Conservation (phyloP, 2,797 vertebrate genomes). For the Xenentodon cancila region DNA sequence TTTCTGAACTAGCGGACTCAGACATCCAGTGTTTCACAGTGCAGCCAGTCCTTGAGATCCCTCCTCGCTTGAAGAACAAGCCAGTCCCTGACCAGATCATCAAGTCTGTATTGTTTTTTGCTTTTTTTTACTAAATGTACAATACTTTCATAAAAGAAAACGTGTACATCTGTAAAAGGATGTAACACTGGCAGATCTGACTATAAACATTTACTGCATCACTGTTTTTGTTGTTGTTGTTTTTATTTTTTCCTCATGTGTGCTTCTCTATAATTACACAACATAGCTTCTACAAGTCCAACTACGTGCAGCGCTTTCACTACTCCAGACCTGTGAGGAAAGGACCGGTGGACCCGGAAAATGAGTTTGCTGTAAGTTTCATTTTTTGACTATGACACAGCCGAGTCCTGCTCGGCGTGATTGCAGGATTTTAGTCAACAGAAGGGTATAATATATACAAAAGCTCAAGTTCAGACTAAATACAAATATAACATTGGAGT, state of each 20-base stretch:
- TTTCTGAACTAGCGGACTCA: constrained; percentile 54
- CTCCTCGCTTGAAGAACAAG: constrained; percentile 93
- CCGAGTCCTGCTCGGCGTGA: too few relatives aligned
- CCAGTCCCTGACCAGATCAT: constrained; percentile 98
- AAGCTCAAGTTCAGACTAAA: neutral
- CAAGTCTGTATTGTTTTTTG: constrained; percentile 84
- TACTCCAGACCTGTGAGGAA: constrained; percentile 95
- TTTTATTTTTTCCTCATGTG: neutral
- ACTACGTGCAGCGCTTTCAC: constrained; percentile 95
- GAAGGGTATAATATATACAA: neutral
- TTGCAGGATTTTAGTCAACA: too few relatives aligned
- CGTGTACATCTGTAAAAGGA: too few relatives aligned
- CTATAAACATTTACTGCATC: neutral
- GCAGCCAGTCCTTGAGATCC: constrained; percentile 94
- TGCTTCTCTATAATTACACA: neutral
- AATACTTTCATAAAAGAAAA: neutral
- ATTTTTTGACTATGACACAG: constrained; percentile 10
- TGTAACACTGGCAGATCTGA: neutral
- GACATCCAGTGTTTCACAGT: constrained; percentile 99
- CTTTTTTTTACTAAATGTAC: neutral
- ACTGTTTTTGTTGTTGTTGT: neutral
- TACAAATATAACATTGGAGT: too few relatives aligned
- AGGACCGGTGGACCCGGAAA: constrained; percentile 93
- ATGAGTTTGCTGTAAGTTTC: constrained; percentile 95
- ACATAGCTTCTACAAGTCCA: constrained; percentile 96